phyloP scores from a whole-genome alignment of 2,888 invertebrate species.

The Argynnis bischoffii region DNA sequence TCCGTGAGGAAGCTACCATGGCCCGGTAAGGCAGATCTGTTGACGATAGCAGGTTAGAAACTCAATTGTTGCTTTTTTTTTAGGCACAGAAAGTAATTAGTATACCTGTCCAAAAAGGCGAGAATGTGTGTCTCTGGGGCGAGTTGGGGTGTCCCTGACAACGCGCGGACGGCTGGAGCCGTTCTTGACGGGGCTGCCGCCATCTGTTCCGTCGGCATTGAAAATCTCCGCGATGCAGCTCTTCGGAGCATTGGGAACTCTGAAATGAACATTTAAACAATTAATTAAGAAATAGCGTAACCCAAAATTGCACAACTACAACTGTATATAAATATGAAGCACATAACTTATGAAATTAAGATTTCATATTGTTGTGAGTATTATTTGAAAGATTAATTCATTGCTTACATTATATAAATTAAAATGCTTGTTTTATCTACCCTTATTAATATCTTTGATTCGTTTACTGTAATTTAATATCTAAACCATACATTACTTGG shows the following conservation, averaged over 20 bases:
- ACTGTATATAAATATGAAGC: not conserved
- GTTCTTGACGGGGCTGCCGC: constrained; percentile 68
- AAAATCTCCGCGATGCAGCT: constrained; percentile 83
- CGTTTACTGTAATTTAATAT: constrained; percentile 35
- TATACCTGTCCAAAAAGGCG: constrained; percentile 81
- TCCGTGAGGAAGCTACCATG: no score
- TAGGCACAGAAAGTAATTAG: not conserved
- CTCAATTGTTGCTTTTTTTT: not conserved
- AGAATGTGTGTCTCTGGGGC: constrained; percentile 84
- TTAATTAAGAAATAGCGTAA: constrained; percentile 35
- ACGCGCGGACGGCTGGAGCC: constrained; percentile 65
- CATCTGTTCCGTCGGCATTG: constrained; percentile 65
- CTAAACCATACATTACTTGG: constrained; percentile 28
- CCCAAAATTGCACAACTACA: no score
- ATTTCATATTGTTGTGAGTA: not conserved
- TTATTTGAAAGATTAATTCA: no score
- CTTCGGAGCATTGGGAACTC: constrained; percentile 84
- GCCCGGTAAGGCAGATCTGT: no score
- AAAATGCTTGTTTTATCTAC: not conserved
- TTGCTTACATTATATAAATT: not conserved
- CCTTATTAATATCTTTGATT: constrained; percentile 15
- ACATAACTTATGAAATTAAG: not conserved
- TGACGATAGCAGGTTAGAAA: no score
- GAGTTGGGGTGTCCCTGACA: constrained; percentile 82
- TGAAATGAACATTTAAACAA: constrained; percentile 61